phyloP scores from a whole-genome alignment of 53 echinoderm and acorn worm species.

The Crossaster papposus region DNA sequence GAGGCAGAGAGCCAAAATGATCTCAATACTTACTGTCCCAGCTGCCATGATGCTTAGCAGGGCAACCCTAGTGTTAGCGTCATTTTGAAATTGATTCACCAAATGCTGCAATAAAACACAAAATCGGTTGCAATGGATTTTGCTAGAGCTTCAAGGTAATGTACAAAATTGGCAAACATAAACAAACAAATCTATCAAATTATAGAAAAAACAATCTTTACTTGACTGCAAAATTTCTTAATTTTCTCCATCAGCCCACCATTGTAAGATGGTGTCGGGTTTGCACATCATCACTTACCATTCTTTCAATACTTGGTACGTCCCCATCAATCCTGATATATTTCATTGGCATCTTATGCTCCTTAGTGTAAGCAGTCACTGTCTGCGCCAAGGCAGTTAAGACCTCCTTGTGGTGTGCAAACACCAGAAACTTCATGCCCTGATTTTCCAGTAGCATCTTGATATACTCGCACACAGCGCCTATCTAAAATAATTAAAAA shows the following conservation, averaged over 20 bases:
- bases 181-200: not conserved
- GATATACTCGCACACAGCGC: slow-evolving; percentile 80
- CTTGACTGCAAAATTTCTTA: no score
- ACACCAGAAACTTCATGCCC: slow-evolving; percentile 78
- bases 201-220: not conserved
- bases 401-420: slow-evolving; percentile 82
- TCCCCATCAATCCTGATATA: slow-evolving; percentile 82
- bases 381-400: slow-evolving; percentile 75
- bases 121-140: not conserved
- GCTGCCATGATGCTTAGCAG: slow-evolving; percentile 82
- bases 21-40: slow-evolving; percentile 71
- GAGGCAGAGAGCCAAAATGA: not conserved
- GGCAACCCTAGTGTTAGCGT: slow-evolving; percentile 68
- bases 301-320: slow-evolving; percentile 73
- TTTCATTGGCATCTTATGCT: slow-evolving; percentile 58
- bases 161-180: no score
- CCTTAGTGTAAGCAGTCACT: slow-evolving; percentile 61
- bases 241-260: no score
- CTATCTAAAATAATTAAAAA: slow-evolving; percentile 47
- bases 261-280: no score
- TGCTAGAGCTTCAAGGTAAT: not conserved
- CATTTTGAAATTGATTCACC: slow-evolving; percentile 75
- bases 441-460: slow-evolving; percentile 75
- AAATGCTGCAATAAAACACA: slow-evolving; percentile 55
- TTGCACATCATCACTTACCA: no score